Conservation (phyloP, 2,888 invertebrate genomes). For the Junonia oenone region DNA sequence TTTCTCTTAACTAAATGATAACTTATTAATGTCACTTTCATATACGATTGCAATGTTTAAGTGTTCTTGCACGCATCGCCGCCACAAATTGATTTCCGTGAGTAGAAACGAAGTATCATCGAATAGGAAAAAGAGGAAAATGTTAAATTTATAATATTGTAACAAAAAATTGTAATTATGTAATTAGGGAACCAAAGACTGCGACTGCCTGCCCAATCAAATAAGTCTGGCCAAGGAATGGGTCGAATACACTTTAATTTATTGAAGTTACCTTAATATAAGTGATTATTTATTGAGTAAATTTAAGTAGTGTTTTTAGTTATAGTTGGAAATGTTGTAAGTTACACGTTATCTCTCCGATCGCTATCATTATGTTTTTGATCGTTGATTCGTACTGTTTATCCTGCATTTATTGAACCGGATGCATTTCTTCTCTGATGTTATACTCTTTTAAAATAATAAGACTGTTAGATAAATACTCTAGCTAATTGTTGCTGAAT, state of each 20-base stretch:
- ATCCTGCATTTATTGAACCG: slow-evolving; percentile 58
- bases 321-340: slow-evolving; percentile 41
- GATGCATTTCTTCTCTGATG: slow-evolving; percentile 66
- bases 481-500: slow-evolving; percentile 63
- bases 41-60: slow-evolving; percentile 27
- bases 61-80: slow-evolving; percentile 33
- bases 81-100: slow-evolving; percentile 62
- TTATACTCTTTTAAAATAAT: slow-evolving; percentile 75
- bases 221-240: slow-evolving; percentile 45
- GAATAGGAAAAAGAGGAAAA: slow-evolving; percentile 67
- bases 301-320: slow-evolving; percentile 46
- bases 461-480: slow-evolving; percentile 76
- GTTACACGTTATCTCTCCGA: slow-evolving; percentile 30
- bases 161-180: slow-evolving; percentile 44
- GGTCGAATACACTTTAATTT: slow-evolving; percentile 59
- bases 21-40: slow-evolving; percentile 30
- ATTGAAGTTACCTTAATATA: slow-evolving; percentile 74
- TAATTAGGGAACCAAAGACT: slow-evolving; percentile 73
- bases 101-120: slow-evolving; percentile 64
- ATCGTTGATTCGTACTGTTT: slow-evolving; percentile 40
- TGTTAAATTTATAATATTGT: slow-evolving; percentile 5
- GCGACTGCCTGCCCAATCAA: slow-evolving; percentile 51
- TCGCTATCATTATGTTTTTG: slow-evolving; percentile 19
- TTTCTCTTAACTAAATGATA: slow-evolving; percentile 22
- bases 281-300: slow-evolving; percentile 74